Evolutionary conservation across 1,140 invertebrate genomes (phyloP), one percentile per base, ranked within the genome.

Genomic region (Drosophila nikananu): DNA sequence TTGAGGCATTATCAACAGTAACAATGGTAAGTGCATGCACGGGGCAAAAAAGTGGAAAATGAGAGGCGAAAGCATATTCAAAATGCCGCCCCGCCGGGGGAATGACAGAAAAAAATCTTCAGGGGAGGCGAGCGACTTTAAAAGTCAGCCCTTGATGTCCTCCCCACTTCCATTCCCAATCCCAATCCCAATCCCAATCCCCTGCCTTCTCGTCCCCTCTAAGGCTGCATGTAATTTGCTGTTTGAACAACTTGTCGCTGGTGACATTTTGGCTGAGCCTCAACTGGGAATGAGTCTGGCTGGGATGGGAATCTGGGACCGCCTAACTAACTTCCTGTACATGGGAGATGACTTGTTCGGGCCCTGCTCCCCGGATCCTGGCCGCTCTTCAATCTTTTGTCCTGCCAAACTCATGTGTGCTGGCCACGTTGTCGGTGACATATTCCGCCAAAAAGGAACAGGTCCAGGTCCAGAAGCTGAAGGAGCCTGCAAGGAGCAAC

Each of bases 261-360:
- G 64, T 81, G 84, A 89, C 84, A 89, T 84, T 87, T 78, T 87
- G 84, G 75, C 81, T 84, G 80, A 54, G 65, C 74, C 66, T 60
- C 65, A 39, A 59, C 67, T 72, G 68, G 68, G 70, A 60, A 48
- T 51, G 54, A 48, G 54, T 27, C 23, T 52, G 63, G 63, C 30
- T 25, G 54, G 60, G 17, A 23, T 25, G 21, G 60, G 65, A 77
- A 65, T 60, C 70, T 52, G 62, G 73, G 73, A 48, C 48, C 84
- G 86, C 77, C 84, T 87, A 87, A 89, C 84, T 84, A 84, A 89
- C 84, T 87, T 87, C 84, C 84, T 89, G 81, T 81, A 87, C 84
- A 87, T 89, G 84, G 68, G 73, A 81, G 84, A 87, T 87, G 84
- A 87, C 84, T 89, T 89, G 84, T 87, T 89, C 82, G 80, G 65